Evolutionary conservation across 2,113 vertebrate species (phyloP).

Genomic region (Thamnaconus septentrionalis): DNA sequence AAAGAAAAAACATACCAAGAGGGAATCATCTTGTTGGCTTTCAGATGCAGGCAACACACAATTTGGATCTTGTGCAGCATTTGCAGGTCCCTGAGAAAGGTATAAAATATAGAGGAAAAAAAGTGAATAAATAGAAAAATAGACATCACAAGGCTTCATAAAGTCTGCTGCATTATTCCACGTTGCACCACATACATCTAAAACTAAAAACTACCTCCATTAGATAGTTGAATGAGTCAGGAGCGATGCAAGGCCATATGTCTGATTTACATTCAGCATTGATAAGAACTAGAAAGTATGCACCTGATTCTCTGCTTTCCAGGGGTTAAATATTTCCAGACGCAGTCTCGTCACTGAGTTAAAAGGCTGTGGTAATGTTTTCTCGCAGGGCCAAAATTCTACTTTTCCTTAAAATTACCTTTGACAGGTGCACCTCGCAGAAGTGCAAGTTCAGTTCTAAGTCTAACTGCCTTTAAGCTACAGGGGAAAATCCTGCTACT

Average conservation of each 20-base stretch:
- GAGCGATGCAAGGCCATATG: too few relatives aligned
- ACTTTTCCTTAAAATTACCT: background rate
- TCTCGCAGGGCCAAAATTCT: background rate
- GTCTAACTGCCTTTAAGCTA: too few relatives aligned
- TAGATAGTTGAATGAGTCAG: too few relatives aligned
- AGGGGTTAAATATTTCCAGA: too few relatives aligned
- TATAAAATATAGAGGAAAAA: conserved; percentile 9
- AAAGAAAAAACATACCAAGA: conserved; percentile 61
- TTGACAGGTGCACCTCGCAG: background rate
- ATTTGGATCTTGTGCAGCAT: conserved; percentile 43
- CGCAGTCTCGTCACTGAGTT: background rate
- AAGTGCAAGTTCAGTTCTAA: too few relatives aligned
- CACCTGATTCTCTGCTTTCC: too few relatives aligned
- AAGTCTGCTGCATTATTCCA: too few relatives aligned
- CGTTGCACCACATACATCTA: too few relatives aligned
- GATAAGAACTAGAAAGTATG: too few relatives aligned
- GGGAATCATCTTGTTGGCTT: conserved; percentile 70
- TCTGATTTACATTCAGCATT: too few relatives aligned
- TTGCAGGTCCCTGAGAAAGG: conserved; percentile 40
- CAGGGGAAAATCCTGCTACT: too few relatives aligned
- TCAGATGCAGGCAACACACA: conserved; percentile 41
- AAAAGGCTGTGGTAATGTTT: background rate
- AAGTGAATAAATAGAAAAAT: background rate
- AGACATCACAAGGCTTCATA: background rate
- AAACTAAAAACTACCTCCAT: too few relatives aligned